Evolutionary conservation across 1,140 invertebrate species (phyloP), one percentile per base, ranked within the genome.

Genomic region (Aphelenchoides besseyi): DNA sequence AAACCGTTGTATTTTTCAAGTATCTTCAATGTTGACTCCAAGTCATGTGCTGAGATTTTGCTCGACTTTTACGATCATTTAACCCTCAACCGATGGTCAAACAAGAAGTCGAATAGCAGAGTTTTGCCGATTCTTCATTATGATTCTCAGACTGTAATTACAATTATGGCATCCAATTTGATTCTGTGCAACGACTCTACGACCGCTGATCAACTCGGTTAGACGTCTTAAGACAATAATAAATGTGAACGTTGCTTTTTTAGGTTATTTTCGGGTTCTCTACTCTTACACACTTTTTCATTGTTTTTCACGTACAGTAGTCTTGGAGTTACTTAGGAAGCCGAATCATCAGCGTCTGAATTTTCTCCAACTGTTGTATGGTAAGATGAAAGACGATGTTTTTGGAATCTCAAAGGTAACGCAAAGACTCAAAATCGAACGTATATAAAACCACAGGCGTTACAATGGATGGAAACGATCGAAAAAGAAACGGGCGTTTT

Each of bases 121-220:
- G 12, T 23, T 23, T 23, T 23, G 23, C 41, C 41, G 41, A 12
- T 48, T 23, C 48, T 66, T 37, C 63, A 36, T 33, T 66, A 66
- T 33, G 63, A 66, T 66, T 53, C 55, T 28, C 26, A 59, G 18
- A 8, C 55, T 5, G 5, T 59, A 28, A 5, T 59, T 59, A 59
- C 18, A 8, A 59, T 59, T 33, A 8, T 48, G 41, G 41, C 41
- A 23, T 23, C 41, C 12, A 48, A 48, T 53, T 66, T 30, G 12
- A 41, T 53, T 66, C 36, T 36, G 59, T 61, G 16, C n/a, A 61
- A 18, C 30, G 30, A n/a, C n/a, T n/a, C n/a, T n/a, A n/a, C n/a
- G n/a, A n/a, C n/a, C 5, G n/a, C 37, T 41, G 37, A 5, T 5
- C 37, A n/a, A 41, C 37, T 41, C 37, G 37, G 37, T 41, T 8